Evolutionary conservation across 2,113 vertebrate species (phyloP).

Genomic region (Prochilodus magdalenae): DNA sequence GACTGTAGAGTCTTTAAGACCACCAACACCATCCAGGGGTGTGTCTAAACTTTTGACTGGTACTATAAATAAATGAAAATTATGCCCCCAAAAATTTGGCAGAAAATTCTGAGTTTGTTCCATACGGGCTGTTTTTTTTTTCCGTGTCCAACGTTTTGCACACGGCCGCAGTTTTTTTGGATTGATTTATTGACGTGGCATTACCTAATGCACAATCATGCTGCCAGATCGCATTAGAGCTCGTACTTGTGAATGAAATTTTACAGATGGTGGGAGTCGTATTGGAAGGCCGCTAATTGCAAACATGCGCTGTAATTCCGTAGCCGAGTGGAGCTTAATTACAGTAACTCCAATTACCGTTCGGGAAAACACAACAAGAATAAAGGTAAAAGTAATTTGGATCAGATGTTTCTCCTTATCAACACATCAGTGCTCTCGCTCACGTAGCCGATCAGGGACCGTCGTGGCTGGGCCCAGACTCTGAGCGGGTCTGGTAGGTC

Average conservation of each 20-base stretch:
- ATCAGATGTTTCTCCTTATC: conserved; percentile 6
- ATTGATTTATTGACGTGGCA: not conserved
- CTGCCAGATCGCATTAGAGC: conserved; percentile 59
- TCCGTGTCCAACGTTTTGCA: no score
- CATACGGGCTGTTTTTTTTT: no score
- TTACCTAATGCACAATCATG: conserved; percentile 8
- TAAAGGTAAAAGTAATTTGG: conserved; percentile 31
- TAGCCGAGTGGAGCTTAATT: conserved; percentile 55
- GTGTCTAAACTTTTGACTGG: no score
- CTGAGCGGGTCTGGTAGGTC: not conserved
- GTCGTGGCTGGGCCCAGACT: no score
- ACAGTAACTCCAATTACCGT: conserved; percentile 54
- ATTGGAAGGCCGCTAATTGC: conserved; percentile 67
- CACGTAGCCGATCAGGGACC: not conserved
- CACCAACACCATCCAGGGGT: no score
- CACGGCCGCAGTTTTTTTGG: not conserved
- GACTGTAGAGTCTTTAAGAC: no score
- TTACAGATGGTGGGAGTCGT: conserved; percentile 55
- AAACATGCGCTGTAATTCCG: conserved; percentile 63
- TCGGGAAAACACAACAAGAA: conserved; percentile 63
- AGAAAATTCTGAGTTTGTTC: not conserved
- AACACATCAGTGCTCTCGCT: not conserved
- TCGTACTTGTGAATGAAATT: conserved; percentile 63
- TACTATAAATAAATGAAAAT: no score
- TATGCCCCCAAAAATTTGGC: not conserved